These are phyloP conservation scores for Onychomys arenicola DNA, from an alignment of 2,797 vertebrate genomes.

Conservation along the genomic window DNA sequence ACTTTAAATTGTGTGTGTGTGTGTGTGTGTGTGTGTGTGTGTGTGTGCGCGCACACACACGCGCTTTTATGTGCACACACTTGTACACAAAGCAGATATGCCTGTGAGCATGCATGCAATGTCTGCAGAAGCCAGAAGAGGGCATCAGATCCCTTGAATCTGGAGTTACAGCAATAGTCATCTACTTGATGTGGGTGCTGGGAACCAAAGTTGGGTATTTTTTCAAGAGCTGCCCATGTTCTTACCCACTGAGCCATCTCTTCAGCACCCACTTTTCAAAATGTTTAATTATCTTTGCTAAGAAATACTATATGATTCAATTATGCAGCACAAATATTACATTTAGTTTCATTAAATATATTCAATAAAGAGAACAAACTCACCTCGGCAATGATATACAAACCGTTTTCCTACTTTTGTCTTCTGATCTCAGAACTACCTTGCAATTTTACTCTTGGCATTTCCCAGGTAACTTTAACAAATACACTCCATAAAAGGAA, in stretches of 20 bases:
- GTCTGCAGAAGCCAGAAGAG: neutral
- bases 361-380: neutral
- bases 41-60: too few species aligned
- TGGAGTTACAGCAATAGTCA: neutral
- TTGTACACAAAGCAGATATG: too few species aligned
- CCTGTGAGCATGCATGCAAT: neutral
- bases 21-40: too few species aligned
- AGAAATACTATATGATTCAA: neutral
- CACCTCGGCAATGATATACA: neutral
- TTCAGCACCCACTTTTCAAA: neutral
- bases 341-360: constrained; percentile 1
- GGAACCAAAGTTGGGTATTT: neutral
- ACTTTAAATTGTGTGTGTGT: neutral
- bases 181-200: neutral
- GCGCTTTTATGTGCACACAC: neutral
- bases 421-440: neutral
- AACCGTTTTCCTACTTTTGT: neutral
- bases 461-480: neutral
- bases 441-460: neutral
- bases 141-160: neutral
- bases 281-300: neutral
- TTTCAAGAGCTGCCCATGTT: neutral
- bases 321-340: neutral
- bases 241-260: neutral
- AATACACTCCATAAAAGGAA: neutral